Conservation (phyloP, 2,113 vertebrate species). For the Pontoporia blainvillei region DNA sequence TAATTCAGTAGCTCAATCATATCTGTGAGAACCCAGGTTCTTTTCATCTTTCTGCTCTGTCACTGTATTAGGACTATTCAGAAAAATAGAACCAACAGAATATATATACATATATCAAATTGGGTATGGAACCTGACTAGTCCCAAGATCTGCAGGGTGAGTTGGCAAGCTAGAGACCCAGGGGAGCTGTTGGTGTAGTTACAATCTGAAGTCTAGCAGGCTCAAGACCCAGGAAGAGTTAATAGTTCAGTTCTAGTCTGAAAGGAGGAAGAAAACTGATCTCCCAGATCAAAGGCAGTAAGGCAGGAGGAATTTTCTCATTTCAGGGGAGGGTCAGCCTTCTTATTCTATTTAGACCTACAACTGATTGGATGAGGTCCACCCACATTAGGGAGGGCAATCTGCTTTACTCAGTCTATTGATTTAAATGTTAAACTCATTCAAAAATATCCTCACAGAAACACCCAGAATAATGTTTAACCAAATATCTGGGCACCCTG, state of each 20-base stretch:
- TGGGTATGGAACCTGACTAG: background rate
- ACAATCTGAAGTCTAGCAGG: background rate
- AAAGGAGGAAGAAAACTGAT: background rate
- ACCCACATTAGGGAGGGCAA: background rate
- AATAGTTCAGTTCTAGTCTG: background rate
- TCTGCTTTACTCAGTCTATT: background rate
- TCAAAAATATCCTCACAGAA: background rate
- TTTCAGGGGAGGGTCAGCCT: background rate
- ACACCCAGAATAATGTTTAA: background rate
- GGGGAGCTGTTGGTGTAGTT: background rate
- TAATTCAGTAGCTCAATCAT: background rate
- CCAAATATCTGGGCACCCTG: background rate
- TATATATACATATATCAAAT: background rate
- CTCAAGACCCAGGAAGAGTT: background rate
- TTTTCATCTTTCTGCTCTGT: background rate
- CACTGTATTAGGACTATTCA: background rate
- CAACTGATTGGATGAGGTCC: background rate
- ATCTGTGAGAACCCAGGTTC: background rate
- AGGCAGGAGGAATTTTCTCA: background rate
- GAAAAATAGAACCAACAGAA: background rate
- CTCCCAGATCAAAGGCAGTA: background rate
- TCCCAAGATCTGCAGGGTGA: background rate
- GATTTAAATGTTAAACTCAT: background rate
- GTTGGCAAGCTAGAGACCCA: background rate
- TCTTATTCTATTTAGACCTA: background rate